Evolutionary conservation across 1,140 invertebrate species (phyloP).

Genomic region (Mesaphorura yosii): DNA sequence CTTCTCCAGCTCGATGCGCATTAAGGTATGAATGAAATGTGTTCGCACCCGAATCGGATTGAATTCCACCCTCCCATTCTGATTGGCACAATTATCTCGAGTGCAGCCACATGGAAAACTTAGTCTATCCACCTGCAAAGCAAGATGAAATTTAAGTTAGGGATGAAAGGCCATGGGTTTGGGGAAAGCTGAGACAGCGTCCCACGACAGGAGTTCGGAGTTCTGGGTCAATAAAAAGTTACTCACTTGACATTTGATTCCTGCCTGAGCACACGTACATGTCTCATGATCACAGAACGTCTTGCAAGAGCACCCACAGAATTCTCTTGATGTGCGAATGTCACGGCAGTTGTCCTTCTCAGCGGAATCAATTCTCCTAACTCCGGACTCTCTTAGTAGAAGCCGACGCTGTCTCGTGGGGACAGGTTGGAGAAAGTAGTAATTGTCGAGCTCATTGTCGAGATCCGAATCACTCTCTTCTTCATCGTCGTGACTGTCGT

Average conservation of each 20-base stretch:
- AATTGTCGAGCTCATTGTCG: conserved; percentile 77
- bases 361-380: conserved; percentile 80
- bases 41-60: conserved; percentile 88
- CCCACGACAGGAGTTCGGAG: too few relatives aligned
- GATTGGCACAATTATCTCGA: conserved; percentile 85
- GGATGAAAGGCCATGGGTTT: neutral
- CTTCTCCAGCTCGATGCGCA: conserved; percentile 84
- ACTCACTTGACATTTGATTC: conserved; percentile 83
- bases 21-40: conserved; percentile 94
- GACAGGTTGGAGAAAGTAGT: conserved; percentile 81
- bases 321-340: conserved; percentile 80
- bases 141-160: neutral
- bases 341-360: conserved; percentile 91
- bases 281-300: conserved; percentile 85
- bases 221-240: neutral
- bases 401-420: conserved; percentile 78
- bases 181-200: neutral
- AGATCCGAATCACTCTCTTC: conserved; percentile 53
- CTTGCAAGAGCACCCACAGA: conserved; percentile 91
- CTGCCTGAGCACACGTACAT: conserved; percentile 83
- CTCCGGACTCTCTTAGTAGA: conserved; percentile 72
- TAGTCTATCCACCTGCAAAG: conserved; percentile 67
- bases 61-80: conserved; percentile 84
- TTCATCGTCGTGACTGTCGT: conserved; percentile 36
- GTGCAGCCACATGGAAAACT: conserved; percentile 95